Evolutionary conservation across 2,113 vertebrate species (phyloP).

Genomic region (Caranx melampygus): DNA sequence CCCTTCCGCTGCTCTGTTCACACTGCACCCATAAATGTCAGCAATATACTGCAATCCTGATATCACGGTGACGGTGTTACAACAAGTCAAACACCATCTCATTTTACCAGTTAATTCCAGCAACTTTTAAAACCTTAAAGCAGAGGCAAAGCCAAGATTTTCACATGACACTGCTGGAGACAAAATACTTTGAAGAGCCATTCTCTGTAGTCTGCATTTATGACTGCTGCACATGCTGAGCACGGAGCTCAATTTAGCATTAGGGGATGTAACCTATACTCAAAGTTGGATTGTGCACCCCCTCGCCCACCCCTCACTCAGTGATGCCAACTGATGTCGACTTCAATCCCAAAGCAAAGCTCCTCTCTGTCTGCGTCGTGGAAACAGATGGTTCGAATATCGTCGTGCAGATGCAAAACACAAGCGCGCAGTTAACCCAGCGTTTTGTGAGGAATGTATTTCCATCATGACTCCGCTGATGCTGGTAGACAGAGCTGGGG

Average conservation of each 20-base stretch:
- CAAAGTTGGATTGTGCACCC: constrained; percentile 15
- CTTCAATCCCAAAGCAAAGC: constrained; percentile 34
- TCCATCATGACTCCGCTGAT: constrained; percentile 37
- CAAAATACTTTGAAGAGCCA: not conserved
- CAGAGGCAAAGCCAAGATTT: not conserved
- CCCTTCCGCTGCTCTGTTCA: constrained; percentile 39
- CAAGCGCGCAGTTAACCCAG: constrained; percentile 40
- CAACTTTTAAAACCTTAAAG: not conserved
- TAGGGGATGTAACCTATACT: constrained; percentile 19
- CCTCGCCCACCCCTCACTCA: not conserved
- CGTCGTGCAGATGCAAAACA: constrained; percentile 40
- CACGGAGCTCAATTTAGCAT: constrained; percentile 13
- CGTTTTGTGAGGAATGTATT: constrained; percentile 35
- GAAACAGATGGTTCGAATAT: constrained; percentile 58
- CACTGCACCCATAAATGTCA: constrained; percentile 21
- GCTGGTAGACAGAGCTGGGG: constrained; percentile 47
- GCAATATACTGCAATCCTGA: not conserved
- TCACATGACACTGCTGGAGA: not conserved
- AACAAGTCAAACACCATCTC: not conserved
- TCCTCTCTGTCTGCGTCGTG: constrained; percentile 27
- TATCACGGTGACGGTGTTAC: not conserved
- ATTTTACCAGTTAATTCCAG: not conserved
- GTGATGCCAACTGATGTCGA: constrained; percentile 11
- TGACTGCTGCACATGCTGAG: constrained; percentile 20
- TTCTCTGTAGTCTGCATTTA: not conserved